A percentile compares a stretch with the other conserved stretches of the same genome.
Evolutionary conservation across 2,888 invertebrate genomes (phyloP).

Genomic region (Eupithecia subfuscata): DNA sequence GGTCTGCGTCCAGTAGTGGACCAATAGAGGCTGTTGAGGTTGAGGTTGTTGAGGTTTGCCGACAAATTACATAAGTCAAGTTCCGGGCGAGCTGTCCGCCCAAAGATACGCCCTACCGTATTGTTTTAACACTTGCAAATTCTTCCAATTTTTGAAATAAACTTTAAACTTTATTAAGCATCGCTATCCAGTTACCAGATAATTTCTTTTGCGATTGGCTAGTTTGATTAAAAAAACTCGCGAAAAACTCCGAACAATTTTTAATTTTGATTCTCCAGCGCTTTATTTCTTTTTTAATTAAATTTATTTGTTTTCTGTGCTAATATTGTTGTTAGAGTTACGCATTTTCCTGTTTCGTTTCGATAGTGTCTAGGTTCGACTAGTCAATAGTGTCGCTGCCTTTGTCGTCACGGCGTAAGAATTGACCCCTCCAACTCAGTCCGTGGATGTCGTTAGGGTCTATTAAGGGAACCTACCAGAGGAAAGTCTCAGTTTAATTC

Average conservation of each 20-base stretch:
- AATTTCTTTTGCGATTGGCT: slow-evolving; percentile 47
- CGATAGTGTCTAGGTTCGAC: too few species aligned
- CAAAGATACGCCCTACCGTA: slow-evolving; percentile 30
- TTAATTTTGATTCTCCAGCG: slow-evolving; percentile 32
- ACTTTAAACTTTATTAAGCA: slow-evolving; percentile 50
- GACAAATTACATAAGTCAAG: too few species aligned
- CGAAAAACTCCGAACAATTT: slow-evolving; percentile 39
- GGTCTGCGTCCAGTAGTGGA: too few species aligned
- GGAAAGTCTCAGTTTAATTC: too few species aligned
- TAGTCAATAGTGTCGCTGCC: not conserved
- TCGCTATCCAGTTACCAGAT: slow-evolving; percentile 44
- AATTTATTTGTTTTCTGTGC: slow-evolving; percentile 31
- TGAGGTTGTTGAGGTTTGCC: too few species aligned
- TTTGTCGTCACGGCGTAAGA: not conserved
- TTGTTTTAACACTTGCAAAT: slow-evolving; percentile 47
- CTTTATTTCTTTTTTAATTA: slow-evolving; percentile 34
- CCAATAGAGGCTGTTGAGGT: too few species aligned
- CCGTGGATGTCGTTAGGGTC: not conserved
- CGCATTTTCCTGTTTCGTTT: not conserved
- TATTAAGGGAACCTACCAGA: not conserved
- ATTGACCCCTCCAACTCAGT: not conserved
- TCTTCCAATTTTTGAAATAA: slow-evolving; percentile 53
- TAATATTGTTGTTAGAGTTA: slow-evolving; percentile 1
- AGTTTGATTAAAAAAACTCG: slow-evolving; percentile 49
- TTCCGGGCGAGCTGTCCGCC: slow-evolving; percentile 19